Base-by-base conservation (phyloP, 2,797 vertebrate genomes). In the Tamandua tetradactyla region DNA sequence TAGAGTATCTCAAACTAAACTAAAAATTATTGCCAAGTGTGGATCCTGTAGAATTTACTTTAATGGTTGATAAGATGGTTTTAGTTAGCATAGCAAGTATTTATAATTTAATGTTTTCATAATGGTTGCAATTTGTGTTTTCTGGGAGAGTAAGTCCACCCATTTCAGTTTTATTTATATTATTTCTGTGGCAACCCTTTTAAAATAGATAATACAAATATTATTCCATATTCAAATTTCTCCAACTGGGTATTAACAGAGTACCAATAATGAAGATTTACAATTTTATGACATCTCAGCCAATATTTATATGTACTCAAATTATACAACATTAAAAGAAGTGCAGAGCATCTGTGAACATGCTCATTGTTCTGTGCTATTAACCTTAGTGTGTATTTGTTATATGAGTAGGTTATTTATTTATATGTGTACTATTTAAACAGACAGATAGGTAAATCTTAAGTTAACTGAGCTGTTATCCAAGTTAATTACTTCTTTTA, bases 121-220 rank as follows among this genome's bases (percentile, higher is more conserved):
- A 86, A 83, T 72, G 82, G 25, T 89, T 94, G 81, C 62, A 78
- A 59, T 59, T 89, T 93, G 84, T 91, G 61, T 94, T 87, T 35
- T 83, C n/a, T 94, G 35, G 10, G 89, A 68, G 35, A 95, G 62
- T 89, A 71, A 94, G 37, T 40, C 40, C 4, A 87, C 76, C 44
- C n/a, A 40, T 89, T 84, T 92, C 49, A 84, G 74, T 52, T 93
- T 81, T 96, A 87, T 61, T 89, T 66, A 66, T 32, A 35, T 66
- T 91, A 91, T 94, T 87, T 96, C 35, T 52, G 95, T 94, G 87
- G 42, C 30, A 95, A 91, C 30, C 6, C 47, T 89, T 90, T 80
- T 6, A 74, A 95, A 88, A 85, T 32, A 84, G 49, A 62, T 79
- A 74, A 57, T 82, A 68, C 22, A 87, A 76, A 78, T 78, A 57